Evolutionary conservation across 2,888 invertebrate genomes (phyloP).

Genomic region (Lymantria dispar): DNA sequence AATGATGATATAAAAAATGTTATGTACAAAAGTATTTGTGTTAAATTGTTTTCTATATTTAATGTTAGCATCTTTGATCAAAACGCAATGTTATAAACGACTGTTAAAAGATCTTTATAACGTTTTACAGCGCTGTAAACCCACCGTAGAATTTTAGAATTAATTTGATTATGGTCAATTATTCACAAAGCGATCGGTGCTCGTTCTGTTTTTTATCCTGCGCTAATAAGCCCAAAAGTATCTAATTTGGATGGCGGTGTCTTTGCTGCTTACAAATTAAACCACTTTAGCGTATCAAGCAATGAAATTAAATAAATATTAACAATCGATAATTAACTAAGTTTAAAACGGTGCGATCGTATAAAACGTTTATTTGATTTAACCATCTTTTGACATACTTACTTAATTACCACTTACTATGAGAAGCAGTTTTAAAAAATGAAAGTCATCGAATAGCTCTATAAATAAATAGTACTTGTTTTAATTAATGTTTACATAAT

Average conservation of each 20-base stretch:
- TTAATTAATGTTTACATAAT: constrained; percentile 38
- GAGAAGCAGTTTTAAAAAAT: constrained; percentile 29
- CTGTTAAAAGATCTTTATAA: constrained; percentile 76
- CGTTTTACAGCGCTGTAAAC: constrained; percentile 80
- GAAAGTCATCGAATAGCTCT: constrained; percentile 26
- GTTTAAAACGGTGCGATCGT: constrained; percentile 63
- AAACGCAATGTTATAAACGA: constrained; percentile 65
- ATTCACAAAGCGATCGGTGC: constrained; percentile 75
- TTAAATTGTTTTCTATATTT: background rate
- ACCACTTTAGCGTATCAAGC: constrained; percentile 79
- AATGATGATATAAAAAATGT: too few relatives aligned
- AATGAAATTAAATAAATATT: constrained; percentile 74
- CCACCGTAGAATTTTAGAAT: constrained; percentile 81
- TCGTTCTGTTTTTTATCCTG: constrained; percentile 70
- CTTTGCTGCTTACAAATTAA: constrained; percentile 79
- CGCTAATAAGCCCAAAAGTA: constrained; percentile 80
- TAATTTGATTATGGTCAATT: constrained; percentile 83
- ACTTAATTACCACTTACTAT: constrained; percentile 29
- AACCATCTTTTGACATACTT: constrained; percentile 40
- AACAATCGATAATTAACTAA: constrained; percentile 80
- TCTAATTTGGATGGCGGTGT: constrained; percentile 78
- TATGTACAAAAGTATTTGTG: background rate
- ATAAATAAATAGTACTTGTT: constrained; percentile 25
- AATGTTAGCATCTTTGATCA: constrained; percentile 37
- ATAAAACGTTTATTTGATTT: constrained; percentile 57